Conservation (phyloP, 2,888 invertebrate species). For the Theristus sp. region DNA sequence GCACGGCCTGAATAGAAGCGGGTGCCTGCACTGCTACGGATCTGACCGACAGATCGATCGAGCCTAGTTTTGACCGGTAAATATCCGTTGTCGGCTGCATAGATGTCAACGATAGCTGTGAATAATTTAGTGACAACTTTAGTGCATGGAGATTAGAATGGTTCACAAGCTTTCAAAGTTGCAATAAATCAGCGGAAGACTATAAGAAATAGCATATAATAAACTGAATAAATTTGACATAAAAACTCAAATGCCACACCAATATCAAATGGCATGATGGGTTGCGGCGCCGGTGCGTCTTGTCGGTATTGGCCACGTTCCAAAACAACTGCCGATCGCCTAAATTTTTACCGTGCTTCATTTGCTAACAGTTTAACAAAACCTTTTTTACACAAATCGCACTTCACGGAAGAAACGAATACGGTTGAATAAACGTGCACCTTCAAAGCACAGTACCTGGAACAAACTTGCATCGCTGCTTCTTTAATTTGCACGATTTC, state of each 20-base stretch:
- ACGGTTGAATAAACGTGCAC: neutral
- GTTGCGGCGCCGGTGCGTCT: slow-evolving; percentile 18
- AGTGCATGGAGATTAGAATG: no score
- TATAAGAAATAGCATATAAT: no score
- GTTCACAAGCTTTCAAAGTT: no score
- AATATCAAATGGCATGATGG: slow-evolving; percentile 21
- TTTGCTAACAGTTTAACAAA: no score
- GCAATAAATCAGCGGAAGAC: neutral
- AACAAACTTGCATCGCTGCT: slow-evolving; percentile 12
- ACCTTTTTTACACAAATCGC: no score
- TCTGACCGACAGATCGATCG: slow-evolving; percentile 49
- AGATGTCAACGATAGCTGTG: neutral
- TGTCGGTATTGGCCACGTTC: slow-evolving; percentile 20
- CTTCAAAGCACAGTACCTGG: neutral
- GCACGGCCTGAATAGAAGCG: neutral
- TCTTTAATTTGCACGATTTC: slow-evolving; percentile 21
- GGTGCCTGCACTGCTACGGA: slow-evolving; percentile 42
- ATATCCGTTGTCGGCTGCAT: slow-evolving; percentile 61
- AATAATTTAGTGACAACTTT: neutral
- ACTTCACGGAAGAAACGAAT: no score
- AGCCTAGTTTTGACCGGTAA: slow-evolving; percentile 54
- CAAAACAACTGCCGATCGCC: slow-evolving; percentile 18
- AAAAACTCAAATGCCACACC: no score
- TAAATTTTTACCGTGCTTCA: no score
- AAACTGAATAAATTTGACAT: no score